A percentile compares a stretch with the other conserved stretches of the same genome.
phyloP scores from a whole-genome alignment of 2,888 invertebrate species.

The Caenorhabditis macrosperma region DNA sequence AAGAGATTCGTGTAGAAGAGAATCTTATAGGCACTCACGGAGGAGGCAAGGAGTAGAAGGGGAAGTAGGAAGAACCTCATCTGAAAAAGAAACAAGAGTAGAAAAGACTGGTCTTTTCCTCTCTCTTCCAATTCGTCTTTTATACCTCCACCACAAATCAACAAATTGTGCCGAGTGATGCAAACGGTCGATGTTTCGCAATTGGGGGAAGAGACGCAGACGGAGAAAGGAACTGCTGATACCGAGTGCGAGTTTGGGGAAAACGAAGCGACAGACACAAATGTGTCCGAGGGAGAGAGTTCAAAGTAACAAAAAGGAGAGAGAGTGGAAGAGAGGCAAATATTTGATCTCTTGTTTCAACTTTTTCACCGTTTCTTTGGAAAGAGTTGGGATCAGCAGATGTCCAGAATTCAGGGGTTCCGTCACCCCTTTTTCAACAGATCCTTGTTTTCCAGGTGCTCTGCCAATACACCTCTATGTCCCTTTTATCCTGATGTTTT shows the following conservation, averaged over 20 bases:
- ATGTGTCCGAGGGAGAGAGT: conserved; percentile 24
- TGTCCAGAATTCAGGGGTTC: too few relatives aligned
- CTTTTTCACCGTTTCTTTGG: too few relatives aligned
- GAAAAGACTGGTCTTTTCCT: too few relatives aligned
- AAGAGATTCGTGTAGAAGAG: conserved; percentile 64
- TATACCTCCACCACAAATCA: conserved; percentile 22
- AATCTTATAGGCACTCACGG: conserved; percentile 43
- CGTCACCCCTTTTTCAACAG: too few relatives aligned
- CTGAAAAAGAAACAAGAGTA: conserved; percentile 11
- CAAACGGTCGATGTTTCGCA: conserved; percentile 28
- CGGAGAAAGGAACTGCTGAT: conserved; percentile 16
- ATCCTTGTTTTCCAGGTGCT: too few relatives aligned
- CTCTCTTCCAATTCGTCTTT: conserved; percentile 4
- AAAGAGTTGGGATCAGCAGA: too few relatives aligned
- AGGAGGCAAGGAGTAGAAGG: neutral
- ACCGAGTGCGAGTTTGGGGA: neutral
- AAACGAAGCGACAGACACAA: conserved; percentile 37
- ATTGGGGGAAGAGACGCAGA: conserved; percentile 18
- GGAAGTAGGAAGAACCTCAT: conserved; percentile 19
- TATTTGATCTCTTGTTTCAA: neutral
- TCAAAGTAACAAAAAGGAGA: conserved; percentile 16
- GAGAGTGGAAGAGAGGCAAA: neutral
- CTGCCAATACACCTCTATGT: too few relatives aligned
- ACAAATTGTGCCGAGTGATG: conserved; percentile 38
- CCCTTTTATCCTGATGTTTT: too few relatives aligned